These are phyloP conservation scores for Aphelocoma californica DNA, from an alignment of 2,797 vertebrate species.

Conservation along the genomic window DNA sequence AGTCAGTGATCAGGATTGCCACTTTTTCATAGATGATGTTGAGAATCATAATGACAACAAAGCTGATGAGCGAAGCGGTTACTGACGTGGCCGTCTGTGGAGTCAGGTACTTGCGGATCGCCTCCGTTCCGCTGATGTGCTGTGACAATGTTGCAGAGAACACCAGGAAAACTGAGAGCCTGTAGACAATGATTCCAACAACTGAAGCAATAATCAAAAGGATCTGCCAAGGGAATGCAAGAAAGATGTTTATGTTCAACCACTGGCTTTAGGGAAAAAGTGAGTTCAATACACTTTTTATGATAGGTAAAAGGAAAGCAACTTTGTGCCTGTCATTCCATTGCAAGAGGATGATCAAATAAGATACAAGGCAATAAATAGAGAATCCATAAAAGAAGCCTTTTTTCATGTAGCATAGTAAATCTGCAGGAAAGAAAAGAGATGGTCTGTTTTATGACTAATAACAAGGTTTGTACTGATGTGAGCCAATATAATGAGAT, in stretches of 20 bases:
- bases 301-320: neutral
- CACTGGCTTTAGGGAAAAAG: neutral
- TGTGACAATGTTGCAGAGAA: conserved; percentile 81
- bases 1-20: conserved; percentile 92
- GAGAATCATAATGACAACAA: conserved; percentile 91
- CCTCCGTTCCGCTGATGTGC: conserved; percentile 78
- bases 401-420: neutral
- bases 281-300: neutral
- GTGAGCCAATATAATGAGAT: neutral
- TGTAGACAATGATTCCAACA: conserved; percentile 91
- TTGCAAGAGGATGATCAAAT: neutral
- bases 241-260: neutral
- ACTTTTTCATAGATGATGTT: conserved; percentile 89
- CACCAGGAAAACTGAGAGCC: conserved; percentile 87
- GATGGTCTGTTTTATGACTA: neutral
- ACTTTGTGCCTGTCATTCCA: neutral
- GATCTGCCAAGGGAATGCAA: conserved; percentile 77
- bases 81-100: conserved; percentile 92
- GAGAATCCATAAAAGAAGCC: neutral
- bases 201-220: conserved; percentile 89
- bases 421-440: neutral
- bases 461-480: neutral
- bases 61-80: conserved; percentile 91
- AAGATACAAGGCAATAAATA: neutral
- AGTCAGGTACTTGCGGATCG: conserved; percentile 88